Conservation (phyloP, 2,797 vertebrate genomes). For the Staurois parvus region DNA sequence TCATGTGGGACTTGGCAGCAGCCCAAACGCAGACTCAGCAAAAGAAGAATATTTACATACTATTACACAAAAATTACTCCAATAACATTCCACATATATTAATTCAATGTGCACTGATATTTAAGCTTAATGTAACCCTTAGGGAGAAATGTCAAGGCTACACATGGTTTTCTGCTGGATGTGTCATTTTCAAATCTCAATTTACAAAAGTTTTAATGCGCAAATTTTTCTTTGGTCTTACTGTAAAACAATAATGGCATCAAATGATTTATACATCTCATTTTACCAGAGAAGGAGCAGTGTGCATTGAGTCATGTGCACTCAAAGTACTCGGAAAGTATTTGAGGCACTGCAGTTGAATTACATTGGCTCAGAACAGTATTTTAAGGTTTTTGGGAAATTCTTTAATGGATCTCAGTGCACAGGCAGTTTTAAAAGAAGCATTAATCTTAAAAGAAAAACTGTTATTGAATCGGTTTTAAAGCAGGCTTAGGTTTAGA, state of each 20-base stretch:
- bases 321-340: background rate
- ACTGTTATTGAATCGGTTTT: too few relatives aligned
- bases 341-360: background rate
- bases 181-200: slow-evolving; percentile 31
- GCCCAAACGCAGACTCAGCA: slow-evolving; percentile 32
- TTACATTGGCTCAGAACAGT: background rate
- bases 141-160: slow-evolving; percentile 30
- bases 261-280: slow-evolving; percentile 5
- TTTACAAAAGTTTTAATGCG: slow-evolving; percentile 17
- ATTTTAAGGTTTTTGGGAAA: background rate
- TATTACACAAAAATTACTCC: slow-evolving; percentile 41
- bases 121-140: slow-evolving; percentile 52
- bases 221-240: slow-evolving; percentile 25
- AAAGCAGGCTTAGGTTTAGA: too few relatives aligned
- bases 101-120: slow-evolving; percentile 56
- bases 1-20: slow-evolving; percentile 36
- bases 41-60: slow-evolving; percentile 39
- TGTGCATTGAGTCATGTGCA: background rate
- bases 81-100: slow-evolving; percentile 52
- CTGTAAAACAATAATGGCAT: slow-evolving; percentile 5
- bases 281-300: background rate
- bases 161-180: slow-evolving; percentile 35
- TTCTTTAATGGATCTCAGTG: too few relatives aligned
- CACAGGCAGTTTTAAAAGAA: too few relatives aligned
- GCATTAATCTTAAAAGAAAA: too few relatives aligned